These are phyloP conservation scores for Cercopithecus mitis DNA, from an alignment of 2,797 vertebrate species.

Conservation along the genomic window DNA sequence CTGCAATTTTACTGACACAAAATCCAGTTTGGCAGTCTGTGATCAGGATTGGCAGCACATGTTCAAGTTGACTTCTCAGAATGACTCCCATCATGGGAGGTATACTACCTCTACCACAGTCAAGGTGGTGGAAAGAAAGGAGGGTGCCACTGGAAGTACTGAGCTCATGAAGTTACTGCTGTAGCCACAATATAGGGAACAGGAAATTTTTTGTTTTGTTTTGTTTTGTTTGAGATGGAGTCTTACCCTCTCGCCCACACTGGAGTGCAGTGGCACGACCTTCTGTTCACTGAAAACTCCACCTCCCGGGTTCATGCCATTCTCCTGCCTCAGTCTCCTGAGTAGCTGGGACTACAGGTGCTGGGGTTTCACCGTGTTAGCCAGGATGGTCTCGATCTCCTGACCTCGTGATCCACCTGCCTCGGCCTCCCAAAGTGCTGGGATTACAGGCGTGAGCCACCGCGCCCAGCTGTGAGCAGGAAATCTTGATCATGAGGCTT, in stretches of 20 bases:
- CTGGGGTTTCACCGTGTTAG: too few species aligned
- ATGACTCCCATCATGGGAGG: background rate
- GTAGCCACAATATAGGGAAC: background rate
- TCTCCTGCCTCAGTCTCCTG: too few species aligned
- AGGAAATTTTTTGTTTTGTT: background rate
- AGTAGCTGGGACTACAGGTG: too few species aligned
- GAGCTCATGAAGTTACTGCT: background rate
- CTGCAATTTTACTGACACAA: background rate
- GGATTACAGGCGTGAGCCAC: too few species aligned
- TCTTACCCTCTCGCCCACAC: too few species aligned
- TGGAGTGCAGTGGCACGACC: too few species aligned
- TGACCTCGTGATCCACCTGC: too few species aligned
- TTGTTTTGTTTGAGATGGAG: too few species aligned
- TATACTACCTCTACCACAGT: background rate
- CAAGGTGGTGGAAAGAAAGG: background rate
- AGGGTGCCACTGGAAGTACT: background rate
- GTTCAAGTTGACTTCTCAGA: background rate
- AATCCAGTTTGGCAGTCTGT: background rate
- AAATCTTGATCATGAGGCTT: background rate
- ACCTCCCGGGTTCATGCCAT: too few species aligned
- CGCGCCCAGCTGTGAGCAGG: background rate
- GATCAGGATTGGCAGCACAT: background rate
- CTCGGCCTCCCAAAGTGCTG: too few species aligned
- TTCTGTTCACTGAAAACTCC: too few species aligned
- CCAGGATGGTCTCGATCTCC: too few species aligned